Evolutionary conservation across 1,140 invertebrate genomes (phyloP), one percentile per base, ranked within the genome.

Genomic region (Drosophila malerkotliana): DNA sequence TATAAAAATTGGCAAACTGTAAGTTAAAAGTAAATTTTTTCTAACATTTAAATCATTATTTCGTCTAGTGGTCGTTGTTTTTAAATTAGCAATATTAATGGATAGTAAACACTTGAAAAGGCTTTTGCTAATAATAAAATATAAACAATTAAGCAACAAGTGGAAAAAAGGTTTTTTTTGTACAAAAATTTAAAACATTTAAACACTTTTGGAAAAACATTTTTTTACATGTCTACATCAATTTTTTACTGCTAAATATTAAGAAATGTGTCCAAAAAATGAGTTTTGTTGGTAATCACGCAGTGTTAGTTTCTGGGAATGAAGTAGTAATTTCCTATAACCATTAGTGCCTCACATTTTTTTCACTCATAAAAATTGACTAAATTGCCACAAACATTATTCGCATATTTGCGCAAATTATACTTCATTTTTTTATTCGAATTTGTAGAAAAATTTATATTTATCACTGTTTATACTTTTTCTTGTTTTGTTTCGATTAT

Each of bases 131-230:
- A 10, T 26, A 44, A 34, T 3, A 26, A 5, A 63, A 28, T 8
- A 28, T 5, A 26, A 64, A 21, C 30, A 24, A 30, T 6, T 8
- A 10, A 68, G 24, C 45, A 49, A 63, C 37, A 72, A 68, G 52
- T 69, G n/a, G 32, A 9, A 21, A 8, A 8, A 28, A 34, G 10
- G 7, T 41, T 24, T n/a, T 2, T 10, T 7, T 18, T 18, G 15
- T 28, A 28, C 5, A 0, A 28, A 28, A 39, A 39, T 3, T 37
- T 12, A 8, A 10, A 34, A 9, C 9, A 14, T 34, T 21, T 5
- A 18, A 18, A 18, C 1, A 18, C 1, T 18, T 18, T 18, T 1
- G 18, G 18, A 18, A 8, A 10, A 34, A 9, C 9, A 14, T 34
- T 21, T 34, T 21, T 5, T 18, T 0, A 12, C 2, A 14, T 53